These are phyloP conservation scores for Catharus ustulatus DNA, from an alignment of 2,797 vertebrate genomes.

Conservation along the genomic window DNA sequence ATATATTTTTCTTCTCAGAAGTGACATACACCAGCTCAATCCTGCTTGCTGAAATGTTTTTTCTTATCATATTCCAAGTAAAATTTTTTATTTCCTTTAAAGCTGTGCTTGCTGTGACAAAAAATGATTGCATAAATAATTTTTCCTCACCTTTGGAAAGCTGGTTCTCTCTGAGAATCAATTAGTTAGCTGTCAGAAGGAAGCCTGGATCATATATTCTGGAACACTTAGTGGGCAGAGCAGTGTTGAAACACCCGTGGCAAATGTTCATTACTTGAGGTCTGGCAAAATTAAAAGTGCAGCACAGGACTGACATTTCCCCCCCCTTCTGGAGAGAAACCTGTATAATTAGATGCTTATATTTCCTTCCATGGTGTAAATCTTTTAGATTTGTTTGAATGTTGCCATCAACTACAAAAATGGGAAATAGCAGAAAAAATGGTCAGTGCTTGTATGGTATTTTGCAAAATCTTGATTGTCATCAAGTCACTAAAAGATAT, in stretches of 20 bases:
- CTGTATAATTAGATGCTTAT: slow-evolving; percentile 2
- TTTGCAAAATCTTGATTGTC: neutral
- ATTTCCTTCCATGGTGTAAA: slow-evolving; percentile 23
- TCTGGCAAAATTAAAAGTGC: neutral
- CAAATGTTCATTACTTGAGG: slow-evolving; percentile 10
- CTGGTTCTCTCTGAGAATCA: slow-evolving; percentile 35
- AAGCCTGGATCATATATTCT: slow-evolving; percentile 15
- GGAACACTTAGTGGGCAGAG: neutral
- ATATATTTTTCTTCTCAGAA: neutral
- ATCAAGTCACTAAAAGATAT: neutral
- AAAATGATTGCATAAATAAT: slow-evolving; percentile 35
- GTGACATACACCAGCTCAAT: neutral
- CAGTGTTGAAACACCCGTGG: neutral
- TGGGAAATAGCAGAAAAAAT: neutral
- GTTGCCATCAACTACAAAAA: neutral
- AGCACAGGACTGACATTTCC: neutral
- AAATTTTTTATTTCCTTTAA: slow-evolving; percentile 35
- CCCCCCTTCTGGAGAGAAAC: neutral
- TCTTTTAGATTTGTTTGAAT: neutral
- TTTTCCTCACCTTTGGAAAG: slow-evolving; percentile 58
- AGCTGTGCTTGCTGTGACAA: slow-evolving; percentile 31
- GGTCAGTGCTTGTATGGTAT: neutral
- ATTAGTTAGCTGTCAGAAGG: slow-evolving; percentile 45
- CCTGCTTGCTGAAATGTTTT: slow-evolving; percentile 3
- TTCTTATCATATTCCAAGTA: neutral